Conservation (phyloP, 92 coral and sea anemone genomes). For the Zoanthus gigantus region DNA sequence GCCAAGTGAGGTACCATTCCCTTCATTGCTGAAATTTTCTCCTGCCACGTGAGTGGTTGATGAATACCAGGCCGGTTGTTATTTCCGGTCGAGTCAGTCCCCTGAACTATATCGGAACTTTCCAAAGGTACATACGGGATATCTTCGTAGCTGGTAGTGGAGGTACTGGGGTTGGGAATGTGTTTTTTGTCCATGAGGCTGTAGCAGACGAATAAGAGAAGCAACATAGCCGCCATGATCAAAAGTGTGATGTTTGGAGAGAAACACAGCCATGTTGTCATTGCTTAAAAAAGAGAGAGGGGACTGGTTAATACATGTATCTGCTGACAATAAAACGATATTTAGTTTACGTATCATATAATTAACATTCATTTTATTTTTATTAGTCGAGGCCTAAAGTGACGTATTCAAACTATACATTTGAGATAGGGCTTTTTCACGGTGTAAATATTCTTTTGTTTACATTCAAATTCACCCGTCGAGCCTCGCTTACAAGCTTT, state of each 20-base stretch:
- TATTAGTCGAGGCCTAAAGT: too few relatives aligned
- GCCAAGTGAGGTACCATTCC: conserved; percentile 68
- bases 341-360: background rate
- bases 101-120: conserved; percentile 29
- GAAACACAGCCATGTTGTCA: conserved; percentile 91
- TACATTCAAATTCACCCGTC: too few relatives aligned
- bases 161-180: conserved; percentile 47
- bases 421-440: too few relatives aligned
- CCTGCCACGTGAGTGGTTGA: conserved; percentile 66
- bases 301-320: background rate
- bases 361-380: too few relatives aligned
- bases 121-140: conserved; percentile 70
- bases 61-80: conserved; percentile 10
- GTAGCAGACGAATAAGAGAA: conserved; percentile 79
- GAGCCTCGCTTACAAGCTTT: too few relatives aligned
- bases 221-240: conserved; percentile 74
- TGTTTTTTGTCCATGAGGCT: conserved; percentile 84
- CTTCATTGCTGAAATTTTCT: conserved; percentile 69
- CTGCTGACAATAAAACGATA: background rate
- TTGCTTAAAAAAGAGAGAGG: conserved; percentile 56
- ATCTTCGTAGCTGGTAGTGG: conserved; percentile 38
- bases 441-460: too few relatives aligned
- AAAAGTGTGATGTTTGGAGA: conserved; percentile 81
- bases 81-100: conserved; percentile 27
- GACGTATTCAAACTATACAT: too few relatives aligned